Percentiles rank a stretch among this genome's conserved stretches.
These are phyloP conservation scores for Dipodomys merriami DNA, from an alignment of 2,113 vertebrate species.

Conservation along the genomic window DNA sequence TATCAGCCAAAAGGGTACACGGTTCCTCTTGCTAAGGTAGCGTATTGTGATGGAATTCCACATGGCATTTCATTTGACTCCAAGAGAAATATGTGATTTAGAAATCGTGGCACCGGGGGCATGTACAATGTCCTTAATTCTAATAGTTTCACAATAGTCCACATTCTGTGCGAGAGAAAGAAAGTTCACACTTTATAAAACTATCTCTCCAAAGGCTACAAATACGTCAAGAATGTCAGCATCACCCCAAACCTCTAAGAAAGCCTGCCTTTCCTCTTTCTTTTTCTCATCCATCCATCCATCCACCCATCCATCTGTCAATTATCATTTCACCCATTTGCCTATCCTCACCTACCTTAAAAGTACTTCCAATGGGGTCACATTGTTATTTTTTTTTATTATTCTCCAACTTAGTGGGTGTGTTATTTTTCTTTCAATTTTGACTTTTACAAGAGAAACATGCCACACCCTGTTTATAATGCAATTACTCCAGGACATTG, in stretches of 20 bases:
- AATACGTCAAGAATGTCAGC: background rate
- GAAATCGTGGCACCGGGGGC: background rate
- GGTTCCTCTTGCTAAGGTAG: constrained; percentile 13
- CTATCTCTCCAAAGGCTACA: constrained; percentile 4
- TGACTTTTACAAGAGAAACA: constrained; percentile 59
- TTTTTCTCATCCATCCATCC: background rate
- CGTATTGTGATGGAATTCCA: background rate
- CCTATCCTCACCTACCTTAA: background rate
- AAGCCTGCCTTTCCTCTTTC: background rate
- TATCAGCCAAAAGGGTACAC: constrained; percentile 21
- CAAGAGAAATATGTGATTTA: constrained; percentile 49
- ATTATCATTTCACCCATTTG: no score
- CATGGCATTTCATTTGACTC: background rate
- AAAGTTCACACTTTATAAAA: constrained; percentile 4
- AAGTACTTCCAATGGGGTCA: background rate
- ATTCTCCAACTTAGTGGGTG: background rate
- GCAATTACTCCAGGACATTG: constrained; percentile 61
- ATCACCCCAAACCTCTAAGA: background rate
- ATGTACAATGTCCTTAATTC: background rate
- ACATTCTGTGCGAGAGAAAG: background rate
- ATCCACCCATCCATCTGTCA: no score
- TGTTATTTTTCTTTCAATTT: constrained; percentile 51
- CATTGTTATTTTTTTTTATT: background rate
- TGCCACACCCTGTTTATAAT: constrained; percentile 57
- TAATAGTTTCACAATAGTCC: background rate